These are phyloP conservation scores for Drosophila trapezifrons DNA, from an alignment of 1,140 invertebrate genomes.

Conservation along the genomic window DNA sequence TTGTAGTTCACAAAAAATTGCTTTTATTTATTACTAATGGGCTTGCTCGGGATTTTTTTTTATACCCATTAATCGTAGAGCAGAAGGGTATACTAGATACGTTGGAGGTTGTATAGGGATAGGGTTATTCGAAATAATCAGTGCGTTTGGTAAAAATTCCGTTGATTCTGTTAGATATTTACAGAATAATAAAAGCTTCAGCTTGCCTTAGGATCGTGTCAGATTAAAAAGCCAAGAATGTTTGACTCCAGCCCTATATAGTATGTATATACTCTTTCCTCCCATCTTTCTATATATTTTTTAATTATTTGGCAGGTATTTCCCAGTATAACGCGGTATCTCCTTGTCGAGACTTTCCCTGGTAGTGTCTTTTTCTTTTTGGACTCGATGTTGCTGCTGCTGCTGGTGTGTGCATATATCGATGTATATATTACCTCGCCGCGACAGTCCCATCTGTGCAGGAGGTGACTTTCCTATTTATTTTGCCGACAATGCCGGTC, in stretches of 20 bases:
- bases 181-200: too few relatives aligned
- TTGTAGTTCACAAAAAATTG: conserved; percentile 40
- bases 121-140: too few relatives aligned
- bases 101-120: too few relatives aligned
- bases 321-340: not conserved
- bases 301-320: too few relatives aligned
- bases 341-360: not conserved
- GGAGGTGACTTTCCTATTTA: conserved; percentile 61
- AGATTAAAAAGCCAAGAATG: too few relatives aligned
- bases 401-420: conserved; percentile 25
- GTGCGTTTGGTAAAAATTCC: too few relatives aligned
- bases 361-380: not conserved
- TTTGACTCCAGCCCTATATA: too few relatives aligned
- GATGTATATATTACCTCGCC: conserved; percentile 49
- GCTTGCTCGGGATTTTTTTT: conserved; percentile 30
- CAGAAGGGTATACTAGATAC: not conserved
- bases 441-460: conserved; percentile 51
- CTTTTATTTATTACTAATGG: conserved; percentile 66
- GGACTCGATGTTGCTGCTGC: conserved; percentile 7
- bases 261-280: too few relatives aligned
- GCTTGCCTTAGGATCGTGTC: too few relatives aligned
- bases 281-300: too few relatives aligned
- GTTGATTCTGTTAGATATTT: too few relatives aligned
- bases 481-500: conserved; percentile 37
- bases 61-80: not conserved